These are phyloP conservation scores for Brachionus manjavacas DNA, from an alignment of 1,140 invertebrate species.

Conservation along the genomic window DNA sequence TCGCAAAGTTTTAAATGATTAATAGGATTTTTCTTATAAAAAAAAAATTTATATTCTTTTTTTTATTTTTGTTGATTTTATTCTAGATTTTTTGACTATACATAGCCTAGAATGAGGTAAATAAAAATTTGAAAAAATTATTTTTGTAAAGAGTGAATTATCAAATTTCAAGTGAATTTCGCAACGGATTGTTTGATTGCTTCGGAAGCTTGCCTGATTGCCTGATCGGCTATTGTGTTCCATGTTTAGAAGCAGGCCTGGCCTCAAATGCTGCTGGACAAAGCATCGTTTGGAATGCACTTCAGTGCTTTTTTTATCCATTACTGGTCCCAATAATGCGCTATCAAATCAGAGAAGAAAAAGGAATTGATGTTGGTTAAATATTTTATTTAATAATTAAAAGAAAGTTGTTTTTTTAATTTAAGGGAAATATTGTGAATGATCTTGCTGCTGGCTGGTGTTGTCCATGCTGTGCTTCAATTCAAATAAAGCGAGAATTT, in stretches of 20 bases:
- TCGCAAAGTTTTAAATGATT: too few relatives aligned
- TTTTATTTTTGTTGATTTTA: background rate
- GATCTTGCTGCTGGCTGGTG: conserved; percentile 40
- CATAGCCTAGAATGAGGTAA: background rate
- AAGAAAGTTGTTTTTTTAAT: background rate
- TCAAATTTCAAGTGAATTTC: conserved; percentile 11
- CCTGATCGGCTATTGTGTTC: conserved; percentile 24
- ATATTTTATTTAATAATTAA: background rate
- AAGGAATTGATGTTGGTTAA: conserved; percentile 24
- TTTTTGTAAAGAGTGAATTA: background rate
- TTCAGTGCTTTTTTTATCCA: conserved; percentile 38
- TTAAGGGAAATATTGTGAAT: conserved; percentile 22
- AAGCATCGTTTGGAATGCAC: background rate
- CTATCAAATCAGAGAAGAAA: conserved; percentile 18
- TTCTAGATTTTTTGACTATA: background rate
- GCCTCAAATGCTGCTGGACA: conserved; percentile 28
- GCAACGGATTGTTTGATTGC: conserved; percentile 30
- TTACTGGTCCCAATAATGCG: conserved; percentile 26
- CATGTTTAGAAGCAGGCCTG: conserved; percentile 20
- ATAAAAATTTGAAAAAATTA: background rate
- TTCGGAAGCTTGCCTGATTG: conserved; percentile 29
- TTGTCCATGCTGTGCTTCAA: conserved; percentile 39
- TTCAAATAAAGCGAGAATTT: conserved; percentile 41
- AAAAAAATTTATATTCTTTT: background rate
- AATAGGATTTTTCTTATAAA: background rate